Evolutionary conservation across 1,140 invertebrate genomes (phyloP).

Genomic region (Aphis craccivora): DNA sequence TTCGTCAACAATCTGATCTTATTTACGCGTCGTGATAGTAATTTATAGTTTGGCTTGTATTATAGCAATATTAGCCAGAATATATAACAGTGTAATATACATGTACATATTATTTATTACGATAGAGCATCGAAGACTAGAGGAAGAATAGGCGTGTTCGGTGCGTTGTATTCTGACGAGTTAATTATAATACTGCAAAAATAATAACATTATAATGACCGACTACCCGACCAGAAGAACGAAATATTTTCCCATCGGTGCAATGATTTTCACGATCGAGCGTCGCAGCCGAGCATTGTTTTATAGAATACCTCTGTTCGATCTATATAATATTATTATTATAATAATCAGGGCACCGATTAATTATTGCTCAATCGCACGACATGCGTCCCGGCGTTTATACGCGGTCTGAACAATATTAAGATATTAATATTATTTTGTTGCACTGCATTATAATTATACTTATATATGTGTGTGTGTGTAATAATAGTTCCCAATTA

Average conservation of each 20-base stretch:
- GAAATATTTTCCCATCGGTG: neutral
- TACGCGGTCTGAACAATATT: neutral
- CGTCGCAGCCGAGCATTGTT: neutral
- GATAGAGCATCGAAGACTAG: neutral
- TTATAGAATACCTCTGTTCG: neutral
- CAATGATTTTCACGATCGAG: neutral
- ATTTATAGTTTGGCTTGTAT: neutral
- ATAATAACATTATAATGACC: neutral
- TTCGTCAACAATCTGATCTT: neutral
- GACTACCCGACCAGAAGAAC: neutral
- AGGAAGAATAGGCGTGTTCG: neutral
- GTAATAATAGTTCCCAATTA: neutral
- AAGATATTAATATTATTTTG: neutral
- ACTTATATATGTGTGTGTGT: too few species aligned
- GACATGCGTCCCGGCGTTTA: neutral
- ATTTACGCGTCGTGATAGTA: neutral
- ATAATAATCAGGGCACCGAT: neutral
- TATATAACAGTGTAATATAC: neutral
- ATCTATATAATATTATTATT: neutral
- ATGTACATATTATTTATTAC: neutral
- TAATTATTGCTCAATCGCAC: neutral
- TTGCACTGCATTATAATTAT: neutral
- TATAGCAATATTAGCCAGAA: neutral
- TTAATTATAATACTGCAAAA: conserved; percentile 11
- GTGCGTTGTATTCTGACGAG: neutral